phyloP scores from a whole-genome alignment of 2,888 invertebrate species.

The Cephalotes varians region DNA sequence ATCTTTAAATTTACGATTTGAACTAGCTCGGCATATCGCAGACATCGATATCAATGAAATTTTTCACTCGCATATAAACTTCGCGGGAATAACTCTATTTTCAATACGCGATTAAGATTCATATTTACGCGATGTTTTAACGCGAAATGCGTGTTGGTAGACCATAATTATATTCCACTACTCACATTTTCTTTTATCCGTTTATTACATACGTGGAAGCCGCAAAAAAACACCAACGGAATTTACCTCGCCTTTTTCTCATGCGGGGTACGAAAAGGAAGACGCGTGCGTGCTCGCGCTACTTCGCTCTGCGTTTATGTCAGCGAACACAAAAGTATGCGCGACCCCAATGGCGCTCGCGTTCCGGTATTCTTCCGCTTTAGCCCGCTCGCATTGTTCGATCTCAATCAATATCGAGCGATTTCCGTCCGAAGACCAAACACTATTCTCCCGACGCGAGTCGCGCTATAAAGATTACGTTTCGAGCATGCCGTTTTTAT shows the following conservation, averaged over 20 bases:
- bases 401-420: conserved; percentile 22
- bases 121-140: not conserved
- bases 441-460: not conserved
- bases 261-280: not conserved
- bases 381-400: conserved; percentile 22
- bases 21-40: not conserved
- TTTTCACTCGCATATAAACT: not conserved
- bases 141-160: not conserved
- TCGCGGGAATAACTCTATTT: not conserved
- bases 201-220: conserved; percentile 20
- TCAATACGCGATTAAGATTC: conserved; percentile 7
- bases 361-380: conserved; percentile 38
- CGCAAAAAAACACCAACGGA: not conserved
- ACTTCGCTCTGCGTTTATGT: not conserved
- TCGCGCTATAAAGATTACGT: conserved; percentile 32
- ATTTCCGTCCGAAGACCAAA: conserved; percentile 1
- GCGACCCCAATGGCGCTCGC: conserved; percentile 15
- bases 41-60: no score
- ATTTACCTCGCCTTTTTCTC: conserved; percentile 20
- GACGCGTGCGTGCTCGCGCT: not conserved
- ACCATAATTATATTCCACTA: conserved; percentile 24
- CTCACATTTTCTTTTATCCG: conserved; percentile 24
- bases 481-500: conserved; percentile 9
- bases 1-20: not conserved
- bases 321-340: conserved; percentile 18